These are phyloP conservation scores for Nothoprocta pentlandii DNA, from an alignment of 2,113 vertebrate genomes.

Conservation along the genomic window DNA sequence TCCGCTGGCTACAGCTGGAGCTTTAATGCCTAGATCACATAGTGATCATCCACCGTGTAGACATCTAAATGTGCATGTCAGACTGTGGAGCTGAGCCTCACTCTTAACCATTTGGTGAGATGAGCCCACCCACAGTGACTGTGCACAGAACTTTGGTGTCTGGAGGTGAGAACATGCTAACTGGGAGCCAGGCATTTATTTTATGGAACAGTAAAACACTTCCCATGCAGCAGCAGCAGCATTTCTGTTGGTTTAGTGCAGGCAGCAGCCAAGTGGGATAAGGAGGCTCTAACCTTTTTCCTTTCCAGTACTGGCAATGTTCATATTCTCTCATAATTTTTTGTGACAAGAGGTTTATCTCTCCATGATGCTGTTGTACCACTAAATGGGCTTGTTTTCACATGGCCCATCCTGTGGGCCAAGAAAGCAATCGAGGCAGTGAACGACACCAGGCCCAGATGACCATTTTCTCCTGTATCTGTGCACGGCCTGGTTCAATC, in stretches of 20 bases:
- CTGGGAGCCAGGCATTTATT: neutral
- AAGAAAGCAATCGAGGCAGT: neutral
- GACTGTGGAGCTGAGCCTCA: neutral
- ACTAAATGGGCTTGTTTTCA: neutral
- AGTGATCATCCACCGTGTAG: neutral
- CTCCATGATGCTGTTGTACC: neutral
- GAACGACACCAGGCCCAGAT: neutral
- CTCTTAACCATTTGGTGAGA: neutral
- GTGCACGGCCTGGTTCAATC: neutral
- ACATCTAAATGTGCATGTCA: neutral
- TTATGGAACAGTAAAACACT: neutral
- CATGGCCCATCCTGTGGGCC: neutral
- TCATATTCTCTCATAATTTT: neutral
- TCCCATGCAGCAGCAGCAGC: neutral
- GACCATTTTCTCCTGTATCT: neutral
- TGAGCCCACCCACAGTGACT: neutral
- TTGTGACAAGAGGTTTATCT: neutral
- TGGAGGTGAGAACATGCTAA: fast-evolving
- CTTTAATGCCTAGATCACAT: neutral
- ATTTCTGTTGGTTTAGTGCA: neutral
- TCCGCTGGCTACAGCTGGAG: neutral
- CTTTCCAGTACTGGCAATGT: neutral
- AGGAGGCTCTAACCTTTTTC: neutral
- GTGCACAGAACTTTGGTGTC: neutral
- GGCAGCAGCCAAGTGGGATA: neutral